Percentiles rank a stretch among this genome's conserved stretches.
Evolutionary conservation across 2,797 vertebrate genomes (phyloP).

Genomic region (Acanthurus leucopareius): DNA sequence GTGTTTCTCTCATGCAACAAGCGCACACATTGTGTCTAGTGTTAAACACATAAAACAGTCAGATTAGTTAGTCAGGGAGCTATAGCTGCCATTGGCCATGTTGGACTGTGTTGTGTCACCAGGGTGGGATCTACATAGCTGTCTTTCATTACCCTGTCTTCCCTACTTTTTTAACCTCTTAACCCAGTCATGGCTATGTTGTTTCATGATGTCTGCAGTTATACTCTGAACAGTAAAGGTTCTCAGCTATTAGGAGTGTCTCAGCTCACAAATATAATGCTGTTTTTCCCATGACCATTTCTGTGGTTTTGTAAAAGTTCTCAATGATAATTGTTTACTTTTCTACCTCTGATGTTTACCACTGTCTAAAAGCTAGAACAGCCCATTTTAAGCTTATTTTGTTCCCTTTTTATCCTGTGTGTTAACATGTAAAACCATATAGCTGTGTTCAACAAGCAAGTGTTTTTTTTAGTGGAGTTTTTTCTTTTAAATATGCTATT

Average conservation of each 20-base stretch:
- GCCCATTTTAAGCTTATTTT: conserved; percentile 37
- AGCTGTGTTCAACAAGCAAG: conserved; percentile 37
- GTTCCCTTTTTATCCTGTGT: conserved; percentile 18
- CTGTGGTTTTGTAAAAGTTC: conserved; percentile 54
- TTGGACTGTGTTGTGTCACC: conserved; percentile 20
- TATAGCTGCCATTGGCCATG: conserved; percentile 72
- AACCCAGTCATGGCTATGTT: conserved; percentile 4
- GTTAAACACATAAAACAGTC: conserved; percentile 22
- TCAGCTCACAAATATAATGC: conserved; percentile 7
- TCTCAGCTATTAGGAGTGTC: conserved; percentile 7
- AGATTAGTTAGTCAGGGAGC: conserved; percentile 19
- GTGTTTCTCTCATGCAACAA: conserved; percentile 10
- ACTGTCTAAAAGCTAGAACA: conserved; percentile 65
- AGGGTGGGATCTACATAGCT: conserved; percentile 7
- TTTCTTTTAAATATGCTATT: conserved; percentile 51
- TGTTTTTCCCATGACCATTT: conserved; percentile 17
- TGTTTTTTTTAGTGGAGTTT: conserved; percentile 43
- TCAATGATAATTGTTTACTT: conserved; percentile 61
- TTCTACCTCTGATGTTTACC: conserved; percentile 78
- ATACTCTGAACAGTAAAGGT: neutral
- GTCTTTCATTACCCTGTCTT: conserved; percentile 21
- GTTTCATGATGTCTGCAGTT: neutral
- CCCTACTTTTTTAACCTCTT: neutral
- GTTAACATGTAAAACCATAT: conserved; percentile 43
- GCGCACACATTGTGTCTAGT: conserved; percentile 14